These are phyloP conservation scores for Diaperis boleti DNA, from an alignment of 2,888 invertebrate genomes.

Conservation along the genomic window DNA sequence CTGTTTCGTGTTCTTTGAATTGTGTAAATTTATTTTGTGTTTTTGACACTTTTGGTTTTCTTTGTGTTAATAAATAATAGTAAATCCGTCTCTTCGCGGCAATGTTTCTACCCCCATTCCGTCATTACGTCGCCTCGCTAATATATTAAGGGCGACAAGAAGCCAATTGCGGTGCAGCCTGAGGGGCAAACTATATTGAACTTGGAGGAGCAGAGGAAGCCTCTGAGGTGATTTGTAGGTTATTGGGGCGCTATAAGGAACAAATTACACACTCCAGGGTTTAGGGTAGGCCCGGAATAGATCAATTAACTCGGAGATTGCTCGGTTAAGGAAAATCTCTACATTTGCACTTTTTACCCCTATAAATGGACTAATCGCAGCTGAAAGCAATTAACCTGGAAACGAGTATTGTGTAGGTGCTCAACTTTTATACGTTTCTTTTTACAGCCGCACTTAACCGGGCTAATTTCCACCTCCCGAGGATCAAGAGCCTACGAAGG, in stretches of 20 bases:
- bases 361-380: constrained; percentile 18
- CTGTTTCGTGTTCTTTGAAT: no score
- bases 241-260: constrained; percentile 37
- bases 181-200: constrained; percentile 33
- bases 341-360: constrained; percentile 29
- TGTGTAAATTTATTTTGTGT: no score
- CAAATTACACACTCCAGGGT: constrained; percentile 33
- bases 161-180: constrained; percentile 32
- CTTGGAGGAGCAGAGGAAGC: constrained; percentile 29
- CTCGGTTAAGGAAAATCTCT: constrained; percentile 6
- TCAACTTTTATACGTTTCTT: constrained; percentile 22
- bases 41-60: no score
- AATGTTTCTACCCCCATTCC: neutral
- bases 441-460: constrained; percentile 23
- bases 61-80: no score
- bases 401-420: constrained; percentile 14
- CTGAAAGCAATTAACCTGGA: constrained; percentile 16
- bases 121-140: neutral
- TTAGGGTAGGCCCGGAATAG: constrained; percentile 29
- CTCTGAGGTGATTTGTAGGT: constrained; percentile 36
- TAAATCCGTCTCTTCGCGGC: no score
- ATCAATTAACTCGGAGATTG: constrained; percentile 36
- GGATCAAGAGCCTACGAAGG: constrained; percentile 24
- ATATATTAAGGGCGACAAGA: constrained; percentile 28
- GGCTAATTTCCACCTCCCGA: constrained; percentile 23